phyloP scores from a whole-genome alignment of 2,888 invertebrate species.

The Drosophila fulvimacula region DNA sequence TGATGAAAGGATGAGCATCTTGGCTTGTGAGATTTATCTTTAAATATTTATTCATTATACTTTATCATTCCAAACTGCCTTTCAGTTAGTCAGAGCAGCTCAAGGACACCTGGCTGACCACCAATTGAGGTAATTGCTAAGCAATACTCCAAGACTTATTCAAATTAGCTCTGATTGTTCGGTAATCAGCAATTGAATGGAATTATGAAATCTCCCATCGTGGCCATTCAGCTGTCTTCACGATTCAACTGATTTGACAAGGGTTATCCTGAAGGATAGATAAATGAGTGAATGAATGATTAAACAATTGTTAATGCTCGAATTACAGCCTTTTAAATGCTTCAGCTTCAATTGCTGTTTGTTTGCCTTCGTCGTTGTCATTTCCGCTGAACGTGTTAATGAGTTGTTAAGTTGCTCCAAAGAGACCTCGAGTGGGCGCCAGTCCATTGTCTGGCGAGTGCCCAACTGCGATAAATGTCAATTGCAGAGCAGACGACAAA shows the following conservation, averaged over 20 bases:
- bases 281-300: constrained; percentile 22
- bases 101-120: background rate
- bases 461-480: constrained; percentile 75
- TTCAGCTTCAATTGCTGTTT: constrained; percentile 52
- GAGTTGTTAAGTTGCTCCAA: constrained; percentile 71
- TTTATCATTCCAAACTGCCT: background rate
- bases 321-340: constrained; percentile 61
- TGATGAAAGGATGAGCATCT: constrained; percentile 2
- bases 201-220: background rate
- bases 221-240: constrained; percentile 15
- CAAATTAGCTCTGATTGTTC: constrained; percentile 5
- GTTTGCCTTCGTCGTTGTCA: constrained; percentile 19
- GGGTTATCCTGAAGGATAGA: constrained; percentile 42
- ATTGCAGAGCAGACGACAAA: constrained; percentile 56
- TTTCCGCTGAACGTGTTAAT: constrained; percentile 64
- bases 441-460: constrained; percentile 39
- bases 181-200: constrained; percentile 9
- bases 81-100: too few species aligned
- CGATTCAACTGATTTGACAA: constrained; percentile 61
- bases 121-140: background rate
- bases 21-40: background rate
- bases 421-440: constrained; percentile 42
- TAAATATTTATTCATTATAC: background rate
- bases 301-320: constrained; percentile 46
- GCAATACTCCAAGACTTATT: background rate